phyloP scores from a whole-genome alignment of 1,140 invertebrate species.

The Zaprionus taronus region DNA sequence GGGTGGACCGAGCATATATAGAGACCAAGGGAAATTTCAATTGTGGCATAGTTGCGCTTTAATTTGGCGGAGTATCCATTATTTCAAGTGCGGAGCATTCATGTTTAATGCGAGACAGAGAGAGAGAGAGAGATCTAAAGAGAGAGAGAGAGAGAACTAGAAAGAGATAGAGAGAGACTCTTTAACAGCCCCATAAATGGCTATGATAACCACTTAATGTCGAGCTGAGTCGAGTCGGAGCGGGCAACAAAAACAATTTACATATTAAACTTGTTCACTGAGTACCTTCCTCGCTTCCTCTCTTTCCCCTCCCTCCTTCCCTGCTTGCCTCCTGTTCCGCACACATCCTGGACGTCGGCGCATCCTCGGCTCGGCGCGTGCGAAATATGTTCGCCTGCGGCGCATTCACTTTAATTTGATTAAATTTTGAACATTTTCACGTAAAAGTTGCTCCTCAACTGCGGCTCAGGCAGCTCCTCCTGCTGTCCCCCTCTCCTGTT shows the following conservation, averaged over 20 bases:
- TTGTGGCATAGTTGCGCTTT: slow-evolving; percentile 28
- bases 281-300: slow-evolving; percentile 2
- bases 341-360: slow-evolving; percentile 25
- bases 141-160: not conserved
- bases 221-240: slow-evolving; percentile 53
- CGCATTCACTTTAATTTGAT: slow-evolving; percentile 84
- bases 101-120: slow-evolving; percentile 66
- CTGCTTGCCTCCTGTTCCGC: slow-evolving; percentile 14
- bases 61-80: slow-evolving; percentile 34
- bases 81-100: slow-evolving; percentile 28
- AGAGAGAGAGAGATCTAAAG: not conserved
- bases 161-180: slow-evolving; percentile 61
- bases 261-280: slow-evolving; percentile 75
- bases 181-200: slow-evolving; percentile 84
- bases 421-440: slow-evolving; percentile 84
- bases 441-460: slow-evolving; percentile 77
- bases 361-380: slow-evolving; percentile 59
- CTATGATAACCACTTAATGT: slow-evolving; percentile 84
- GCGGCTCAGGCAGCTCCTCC: slow-evolving; percentile 31
- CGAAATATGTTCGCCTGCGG: slow-evolving; percentile 81
- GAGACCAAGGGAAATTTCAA: slow-evolving; percentile 1
- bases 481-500: slow-evolving; percentile 35
- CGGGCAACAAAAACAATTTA: slow-evolving; percentile 75
- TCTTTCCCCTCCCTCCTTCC: not conserved
- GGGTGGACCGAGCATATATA: not conserved